These are phyloP conservation scores for Phrixothrix hirtus DNA, from an alignment of 2,888 invertebrate genomes.

Conservation along the genomic window DNA sequence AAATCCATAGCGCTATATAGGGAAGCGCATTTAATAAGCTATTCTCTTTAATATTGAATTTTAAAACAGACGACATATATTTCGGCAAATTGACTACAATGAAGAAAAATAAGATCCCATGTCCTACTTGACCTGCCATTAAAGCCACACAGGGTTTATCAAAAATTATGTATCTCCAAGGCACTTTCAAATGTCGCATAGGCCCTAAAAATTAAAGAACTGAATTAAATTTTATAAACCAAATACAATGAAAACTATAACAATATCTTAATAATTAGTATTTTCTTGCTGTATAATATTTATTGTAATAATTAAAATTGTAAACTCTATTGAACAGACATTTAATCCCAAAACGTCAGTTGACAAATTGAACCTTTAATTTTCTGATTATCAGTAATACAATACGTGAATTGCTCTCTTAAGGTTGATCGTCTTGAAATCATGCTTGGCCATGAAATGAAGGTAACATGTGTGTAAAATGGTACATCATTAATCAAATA, in stretches of 20 bases:
- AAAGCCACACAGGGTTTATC: slow-evolving; percentile 74
- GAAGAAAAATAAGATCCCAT: slow-evolving; percentile 73
- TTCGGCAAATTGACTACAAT: slow-evolving; percentile 72
- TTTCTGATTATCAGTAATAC: too few relatives aligned
- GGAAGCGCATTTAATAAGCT: slow-evolving; percentile 68
- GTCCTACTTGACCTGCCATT: slow-evolving; percentile 71
- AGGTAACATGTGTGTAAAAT: too few relatives aligned
- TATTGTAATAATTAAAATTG: too few relatives aligned
- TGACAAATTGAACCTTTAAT: too few relatives aligned
- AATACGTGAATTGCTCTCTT: too few relatives aligned
- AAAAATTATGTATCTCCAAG: slow-evolving; percentile 70
- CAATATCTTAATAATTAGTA: too few relatives aligned
- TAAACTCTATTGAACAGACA: too few relatives aligned
- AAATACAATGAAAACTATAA: background rate
- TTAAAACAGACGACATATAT: slow-evolving; percentile 69
- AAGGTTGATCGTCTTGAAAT: too few relatives aligned
- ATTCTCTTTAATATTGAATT: slow-evolving; percentile 67
- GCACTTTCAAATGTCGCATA: background rate
- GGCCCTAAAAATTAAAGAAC: slow-evolving; percentile 2
- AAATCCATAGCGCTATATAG: slow-evolving; percentile 67
- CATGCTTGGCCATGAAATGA: too few relatives aligned
- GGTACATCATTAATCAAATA: too few relatives aligned
- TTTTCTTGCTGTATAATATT: too few relatives aligned
- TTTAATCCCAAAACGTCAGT: too few relatives aligned
- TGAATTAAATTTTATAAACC: background rate